These are phyloP conservation scores for Diabrotica balteata DNA, from an alignment of 2,888 invertebrate species.

Conservation along the genomic window DNA sequence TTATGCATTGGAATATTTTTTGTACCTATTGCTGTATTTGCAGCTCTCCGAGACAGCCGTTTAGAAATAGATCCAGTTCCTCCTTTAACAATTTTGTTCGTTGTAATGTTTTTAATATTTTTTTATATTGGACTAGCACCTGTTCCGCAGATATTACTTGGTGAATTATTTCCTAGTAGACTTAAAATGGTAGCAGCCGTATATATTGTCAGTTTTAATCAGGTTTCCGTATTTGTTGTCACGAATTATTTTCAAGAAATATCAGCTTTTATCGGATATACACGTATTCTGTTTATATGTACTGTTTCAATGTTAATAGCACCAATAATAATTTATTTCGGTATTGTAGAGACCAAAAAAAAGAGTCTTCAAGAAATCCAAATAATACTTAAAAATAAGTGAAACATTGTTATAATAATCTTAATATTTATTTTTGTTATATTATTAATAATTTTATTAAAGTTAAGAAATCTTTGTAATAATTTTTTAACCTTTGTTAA, in stretches of 20 bases:
- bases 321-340: conserved; percentile 7
- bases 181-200: conserved; percentile 11
- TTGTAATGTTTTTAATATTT: conserved; percentile 13
- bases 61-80: conserved; percentile 6
- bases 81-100: conserved; percentile 11
- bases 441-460: not conserved
- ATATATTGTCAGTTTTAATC: conserved; percentile 15
- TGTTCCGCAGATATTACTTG: conserved; percentile 7
- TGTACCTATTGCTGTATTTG: conserved; percentile 10
- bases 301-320: conserved; percentile 4
- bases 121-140: conserved; percentile 15
- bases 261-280: conserved; percentile 4
- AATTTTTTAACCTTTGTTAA: too few relatives aligned
- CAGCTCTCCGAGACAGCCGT: conserved; percentile 9
- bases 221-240: conserved; percentile 8
- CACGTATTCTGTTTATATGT: conserved; percentile 7
- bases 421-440: not conserved
- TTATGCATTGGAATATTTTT: conserved; percentile 13
- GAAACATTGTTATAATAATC: not conserved
- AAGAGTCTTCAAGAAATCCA: conserved; percentile 18
- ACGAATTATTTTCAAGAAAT: conserved; percentile 14
- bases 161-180: conserved; percentile 14
- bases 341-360: conserved; percentile 18
- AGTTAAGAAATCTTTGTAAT: too few relatives aligned
- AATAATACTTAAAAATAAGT: conserved; percentile 12